Conservation (phyloP, 2,113 vertebrate species). For the Pampusana beccarii region DNA sequence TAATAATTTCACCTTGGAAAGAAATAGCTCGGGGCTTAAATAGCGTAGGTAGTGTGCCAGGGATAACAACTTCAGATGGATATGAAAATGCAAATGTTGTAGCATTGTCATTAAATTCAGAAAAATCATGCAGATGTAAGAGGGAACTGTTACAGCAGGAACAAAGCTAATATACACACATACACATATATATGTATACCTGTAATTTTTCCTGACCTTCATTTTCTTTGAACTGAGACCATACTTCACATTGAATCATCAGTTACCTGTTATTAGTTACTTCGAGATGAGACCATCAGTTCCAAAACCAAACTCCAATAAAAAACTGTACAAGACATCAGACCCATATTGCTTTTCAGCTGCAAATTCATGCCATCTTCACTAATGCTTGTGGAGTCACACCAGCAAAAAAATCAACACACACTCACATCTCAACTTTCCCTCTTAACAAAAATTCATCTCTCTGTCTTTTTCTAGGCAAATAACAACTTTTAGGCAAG, state of each 20-base stretch:
- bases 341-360: background rate
- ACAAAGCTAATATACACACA: background rate
- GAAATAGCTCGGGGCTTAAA: background rate
- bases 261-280: background rate
- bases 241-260: background rate
- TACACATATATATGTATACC: background rate
- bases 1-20: background rate
- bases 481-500: background rate
- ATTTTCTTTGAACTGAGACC: background rate
- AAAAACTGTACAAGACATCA: background rate
- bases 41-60: background rate
- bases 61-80: background rate
- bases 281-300: background rate
- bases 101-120: background rate
- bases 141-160: background rate
- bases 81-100: background rate
- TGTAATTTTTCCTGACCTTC: background rate
- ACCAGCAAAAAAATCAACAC: background rate
- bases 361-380: background rate
- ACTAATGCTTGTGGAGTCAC: background rate
- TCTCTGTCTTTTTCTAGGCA: background rate
- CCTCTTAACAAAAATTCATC: background rate
- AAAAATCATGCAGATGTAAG: background rate
- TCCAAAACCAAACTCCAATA: background rate
- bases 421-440: background rate